Base-by-base conservation (phyloP, 1,140 invertebrate genomes). In the Chelonus insularis region DNA sequence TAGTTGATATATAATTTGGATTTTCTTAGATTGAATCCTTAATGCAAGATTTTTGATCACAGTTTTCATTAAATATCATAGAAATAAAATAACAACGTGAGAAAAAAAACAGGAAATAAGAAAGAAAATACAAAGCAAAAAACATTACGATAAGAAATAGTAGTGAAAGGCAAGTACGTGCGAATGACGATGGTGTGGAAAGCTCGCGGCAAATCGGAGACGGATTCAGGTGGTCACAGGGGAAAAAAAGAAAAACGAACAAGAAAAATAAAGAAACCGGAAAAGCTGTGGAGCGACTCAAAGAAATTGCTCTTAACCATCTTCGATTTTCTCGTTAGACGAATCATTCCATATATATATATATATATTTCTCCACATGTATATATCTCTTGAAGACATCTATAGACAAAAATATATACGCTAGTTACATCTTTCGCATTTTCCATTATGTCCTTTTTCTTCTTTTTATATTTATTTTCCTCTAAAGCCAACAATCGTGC, bases 271-370 rank as follows among this genome's bases (percentile, higher is more conserved):
- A 43, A 43, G 37, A 66, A 72, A 66, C 64, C 69, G 67, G 65
- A 69, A 67, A 64, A 64, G 58, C 52, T 39, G 57, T 43, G 52
- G 66, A 68, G 55, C 68, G 65, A 70, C 65, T 70, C 59, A 66
- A 63, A 71, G 71, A 72, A 75, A 75, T 75, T 73, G 67, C 71
- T 69, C 69, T 69, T 75, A 76, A 76, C 69, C 72, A 75, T 68
- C 69, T 72, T 75, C 73, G 73, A 75, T 77, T 75, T 75, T 74
- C 72, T 74, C 68, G 72, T 77, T 77, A 77, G 69, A 51, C 64
- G 57, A 73, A 72, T 72, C 67, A 69, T 73, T 74, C 65, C 32
- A 60, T 67, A 64, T 69, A 73, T 56, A 68, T 60, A 34, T 45
- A 55, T 68, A 67, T n/a, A n/a, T n/a, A n/a, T n/a, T n/a, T n/a